Evolutionary conservation across 2,797 vertebrate genomes (phyloP), one percentile per base, ranked within the genome.

Genomic region (Myotis myotis): DNA sequence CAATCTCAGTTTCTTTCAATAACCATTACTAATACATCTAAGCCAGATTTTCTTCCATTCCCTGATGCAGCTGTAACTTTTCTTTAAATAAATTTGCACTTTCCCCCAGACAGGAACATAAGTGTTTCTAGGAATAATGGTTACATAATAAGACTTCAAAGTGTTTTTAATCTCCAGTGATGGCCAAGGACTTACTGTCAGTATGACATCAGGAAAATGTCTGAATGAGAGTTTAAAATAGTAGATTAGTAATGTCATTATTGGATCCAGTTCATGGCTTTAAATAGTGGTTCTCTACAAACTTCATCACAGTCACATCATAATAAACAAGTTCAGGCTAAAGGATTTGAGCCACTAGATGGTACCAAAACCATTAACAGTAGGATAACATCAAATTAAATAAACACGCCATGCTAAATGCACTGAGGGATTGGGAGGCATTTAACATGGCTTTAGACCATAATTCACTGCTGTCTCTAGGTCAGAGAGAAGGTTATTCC

Each of bases 1-100:
- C 0, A 41, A 30, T 36, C n/a, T 13, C 15, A 13, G 33, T 83
- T 88, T 78, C 66, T 78, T 84, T 84, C 23, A n/a, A 22, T 93
- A 82, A 72, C 87, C 12, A 38, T 86, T 79, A 68, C 23, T 80
- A 89, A 81, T 41, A 70, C 7, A 76, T 55, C 41, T 83, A 23
- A 92, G 38, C 16, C 30, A 84, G 11, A 62, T 87, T 96, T 83
- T 38, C 53, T 94, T 87, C 38, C 8, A 47, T 83, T 95, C 8
- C 49, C 64, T 96, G 71, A 89, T 28, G 94, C 71, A 80, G 23
- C 51, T 89, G 11, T 86, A 86, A 84, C 25, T 95, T 91, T 89
- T 64, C 60, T 95, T 74, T 23, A 87, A 92, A 94, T 91, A 49
- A 71, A 80, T 66, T 23, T 81, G 2, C 15, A 82, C 38, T 80